A percentile compares a stretch with the other conserved stretches of the same genome.
Conservation (phyloP, 2,113 vertebrate species). For the Macquaria ambigua region DNA sequence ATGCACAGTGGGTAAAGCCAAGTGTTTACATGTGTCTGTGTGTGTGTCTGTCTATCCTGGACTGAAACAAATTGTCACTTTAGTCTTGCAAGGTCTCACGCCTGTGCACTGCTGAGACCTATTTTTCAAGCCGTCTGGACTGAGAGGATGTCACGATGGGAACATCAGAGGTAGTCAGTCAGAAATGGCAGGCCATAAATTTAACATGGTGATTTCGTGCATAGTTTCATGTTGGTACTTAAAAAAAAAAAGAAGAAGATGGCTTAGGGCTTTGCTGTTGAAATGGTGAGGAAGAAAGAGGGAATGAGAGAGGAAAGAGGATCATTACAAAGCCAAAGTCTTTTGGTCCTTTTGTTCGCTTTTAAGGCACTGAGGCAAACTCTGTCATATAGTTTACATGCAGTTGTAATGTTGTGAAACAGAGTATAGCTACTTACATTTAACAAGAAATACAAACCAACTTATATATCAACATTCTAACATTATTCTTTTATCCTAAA, state of each 20-base stretch:
- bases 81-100: constrained; percentile 28
- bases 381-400: not conserved
- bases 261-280: constrained; percentile 47
- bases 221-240: constrained; percentile 53
- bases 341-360: not conserved
- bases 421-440: not conserved
- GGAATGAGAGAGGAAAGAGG: constrained; percentile 9
- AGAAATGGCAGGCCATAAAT: constrained; percentile 66
- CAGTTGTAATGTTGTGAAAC: constrained; percentile 4
- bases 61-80: constrained; percentile 42
- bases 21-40: not conserved
- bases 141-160: constrained; percentile 48
- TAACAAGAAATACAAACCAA: constrained; percentile 11
- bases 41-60: not conserved
- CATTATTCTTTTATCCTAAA: constrained; percentile 4
- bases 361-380: constrained; percentile 23
- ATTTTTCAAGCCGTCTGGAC: constrained; percentile 7
- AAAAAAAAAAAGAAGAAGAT: constrained; percentile 37
- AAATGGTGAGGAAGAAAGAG: constrained; percentile 29
- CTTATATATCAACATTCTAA: not conserved
- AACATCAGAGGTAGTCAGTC: constrained; percentile 62
- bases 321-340: constrained; percentile 36
- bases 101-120: constrained; percentile 19
- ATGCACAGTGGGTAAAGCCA: not conserved
- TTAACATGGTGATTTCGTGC: constrained; percentile 56